A percentile compares a stretch with the other conserved stretches of the same genome.
phyloP scores from a whole-genome alignment of 2,888 invertebrate genomes.

The Sclerodermus sp. region DNA sequence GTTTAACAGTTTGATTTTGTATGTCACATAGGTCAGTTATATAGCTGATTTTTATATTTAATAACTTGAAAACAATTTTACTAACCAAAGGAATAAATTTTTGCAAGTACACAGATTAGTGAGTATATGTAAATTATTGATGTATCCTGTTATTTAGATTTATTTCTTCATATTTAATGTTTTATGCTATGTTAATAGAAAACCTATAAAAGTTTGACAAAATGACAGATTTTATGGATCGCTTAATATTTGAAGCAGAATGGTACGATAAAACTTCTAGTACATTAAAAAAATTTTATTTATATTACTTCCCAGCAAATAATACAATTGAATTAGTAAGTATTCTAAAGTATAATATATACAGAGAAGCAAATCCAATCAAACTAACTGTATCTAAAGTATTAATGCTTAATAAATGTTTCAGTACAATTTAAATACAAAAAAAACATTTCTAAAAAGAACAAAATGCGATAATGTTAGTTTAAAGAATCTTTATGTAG shows the following conservation, averaged over 20 bases:
- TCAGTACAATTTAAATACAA: slow-evolving; percentile 67
- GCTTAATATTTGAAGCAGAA: slow-evolving; percentile 71
- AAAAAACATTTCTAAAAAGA: slow-evolving; percentile 69
- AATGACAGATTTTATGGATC: slow-evolving; percentile 31
- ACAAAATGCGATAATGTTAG: slow-evolving; percentile 69
- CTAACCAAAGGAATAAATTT: too few species aligned
- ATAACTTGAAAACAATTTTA: too few species aligned
- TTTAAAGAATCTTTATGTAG: slow-evolving; percentile 72
- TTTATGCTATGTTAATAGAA: too few species aligned
- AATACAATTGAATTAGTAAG: slow-evolving; percentile 78
- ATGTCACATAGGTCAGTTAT: too few species aligned
- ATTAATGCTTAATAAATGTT: slow-evolving; percentile 23
- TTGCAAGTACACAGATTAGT: too few species aligned
- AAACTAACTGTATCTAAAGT: background rate
- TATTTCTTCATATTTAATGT: too few species aligned
- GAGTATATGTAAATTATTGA: too few species aligned
- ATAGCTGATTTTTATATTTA: too few species aligned
- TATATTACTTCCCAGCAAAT: slow-evolving; percentile 78
- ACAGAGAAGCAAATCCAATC: too few species aligned
- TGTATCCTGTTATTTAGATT: too few species aligned
- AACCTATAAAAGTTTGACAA: too few species aligned
- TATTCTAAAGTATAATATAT: slow-evolving; percentile 15
- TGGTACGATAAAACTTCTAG: slow-evolving; percentile 85
- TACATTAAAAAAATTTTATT: slow-evolving; percentile 71
- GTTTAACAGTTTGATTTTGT: too few species aligned